Conservation (phyloP, 2,113 vertebrate species). For the Oncorhynchus masou region DNA sequence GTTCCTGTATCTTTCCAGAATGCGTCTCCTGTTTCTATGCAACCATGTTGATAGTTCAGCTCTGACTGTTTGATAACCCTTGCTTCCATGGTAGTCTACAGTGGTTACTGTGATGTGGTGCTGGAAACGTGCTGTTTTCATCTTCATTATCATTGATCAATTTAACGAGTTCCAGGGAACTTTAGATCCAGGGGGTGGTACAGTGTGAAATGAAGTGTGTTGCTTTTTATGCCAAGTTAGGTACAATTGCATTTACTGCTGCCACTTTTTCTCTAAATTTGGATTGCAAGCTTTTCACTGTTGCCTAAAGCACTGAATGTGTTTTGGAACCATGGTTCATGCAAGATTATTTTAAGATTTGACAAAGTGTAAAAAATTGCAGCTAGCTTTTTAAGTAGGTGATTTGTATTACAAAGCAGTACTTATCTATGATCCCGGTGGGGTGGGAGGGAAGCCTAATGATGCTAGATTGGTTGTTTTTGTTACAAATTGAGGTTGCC, state of each 20-base stretch:
- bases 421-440: constrained; percentile 31
- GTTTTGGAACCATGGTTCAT: constrained; percentile 28
- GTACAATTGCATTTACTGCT: constrained; percentile 20
- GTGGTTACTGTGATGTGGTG: constrained; percentile 34
- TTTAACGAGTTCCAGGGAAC: constrained; percentile 22
- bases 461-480: constrained; percentile 70
- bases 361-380: constrained; percentile 10
- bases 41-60: constrained; percentile 14
- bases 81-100: constrained; percentile 24
- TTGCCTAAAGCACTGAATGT: constrained; percentile 9
- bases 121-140: constrained; percentile 48
- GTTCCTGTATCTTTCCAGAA: constrained; percentile 31
- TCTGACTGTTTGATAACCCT: background rate
- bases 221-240: constrained; percentile 1
- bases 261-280: constrained; percentile 14
- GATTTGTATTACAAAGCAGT: constrained; percentile 34
- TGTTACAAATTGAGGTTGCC: constrained; percentile 91
- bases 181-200: constrained; percentile 12
- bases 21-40: constrained; percentile 32
- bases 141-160: constrained; percentile 64
- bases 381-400: constrained; percentile 30
- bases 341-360: constrained; percentile 3
- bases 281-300: constrained; percentile 14
- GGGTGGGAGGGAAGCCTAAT: constrained; percentile 25
- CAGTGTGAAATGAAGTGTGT: background rate